Base-by-base conservation (phyloP, 2,113 vertebrate genomes). In the Poeciliopsis turrubarensis region DNA sequence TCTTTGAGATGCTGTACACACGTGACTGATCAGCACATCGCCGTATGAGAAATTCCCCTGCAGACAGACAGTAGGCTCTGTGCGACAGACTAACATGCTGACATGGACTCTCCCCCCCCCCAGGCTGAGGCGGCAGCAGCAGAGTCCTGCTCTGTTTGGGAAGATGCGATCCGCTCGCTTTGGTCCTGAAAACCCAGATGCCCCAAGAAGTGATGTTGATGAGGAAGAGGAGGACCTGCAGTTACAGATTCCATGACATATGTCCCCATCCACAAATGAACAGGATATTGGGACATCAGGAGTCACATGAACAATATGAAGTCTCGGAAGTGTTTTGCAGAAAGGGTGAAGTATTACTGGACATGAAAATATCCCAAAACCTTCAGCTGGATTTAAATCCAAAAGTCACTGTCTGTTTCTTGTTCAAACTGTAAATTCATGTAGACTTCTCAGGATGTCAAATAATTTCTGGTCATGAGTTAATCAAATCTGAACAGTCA, bases 121-220 rank as follows among this genome's bases (percentile, higher is more conserved):
- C 73, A 99, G 98, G 91, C 93, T 99, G 81, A 94, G 97, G 67
- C 92, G 97, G 19, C 97, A 98, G 93, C 97, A 98, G 92, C 97
- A 98, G 92, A 97, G 88, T 3, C 89, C 97, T 0, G 94, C 95
- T 0, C 92, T 98, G 1, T 99, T 99, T 0, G 94, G 96, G 65
- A 98, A 98, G 92, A 97, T 98, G 79, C 94, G 96, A 57, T 91
- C 95, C 0, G 3, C 96, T 27, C 96, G 96, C 37, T 99, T 98
- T 14, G 85, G 94, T 63, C 77, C 96, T 0, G 97, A 98, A 0
- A 96, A 96, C 8, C 60, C 95, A 0, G 95, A 96, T 0, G 96
- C 95, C 0, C 94, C 94, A 3, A 89, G 92, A 84, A 98, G 97
- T 0, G 97, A 98, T 86, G 80, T 94, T 1, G 97, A 99, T 0